Conservation (phyloP, 1,140 invertebrate genomes). For the Rhynchophorus ferrugineus region DNA sequence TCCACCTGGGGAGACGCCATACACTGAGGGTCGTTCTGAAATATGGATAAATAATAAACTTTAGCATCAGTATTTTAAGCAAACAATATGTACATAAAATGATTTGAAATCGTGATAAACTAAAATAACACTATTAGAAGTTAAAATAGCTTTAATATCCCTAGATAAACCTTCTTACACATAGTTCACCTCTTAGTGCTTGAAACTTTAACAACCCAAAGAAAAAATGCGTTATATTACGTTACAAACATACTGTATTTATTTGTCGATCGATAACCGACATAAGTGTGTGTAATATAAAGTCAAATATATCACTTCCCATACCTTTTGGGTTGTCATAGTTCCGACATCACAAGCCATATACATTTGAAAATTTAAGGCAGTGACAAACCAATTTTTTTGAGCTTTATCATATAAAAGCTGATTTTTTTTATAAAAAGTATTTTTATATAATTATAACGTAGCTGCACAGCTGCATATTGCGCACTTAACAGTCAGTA, state of each 20-base stretch:
- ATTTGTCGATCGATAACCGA: no score
- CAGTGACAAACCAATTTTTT: slow-evolving; percentile 24
- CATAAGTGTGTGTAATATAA: no score
- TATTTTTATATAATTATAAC: no score
- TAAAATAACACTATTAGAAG: slow-evolving; percentile 11
- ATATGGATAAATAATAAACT: background rate
- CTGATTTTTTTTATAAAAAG: no score
- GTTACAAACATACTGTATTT: no score
- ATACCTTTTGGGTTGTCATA: no score
- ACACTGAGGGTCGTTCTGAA: no score
- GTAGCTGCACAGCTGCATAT: no score
- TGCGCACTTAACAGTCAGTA: no score
- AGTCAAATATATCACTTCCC: no score
- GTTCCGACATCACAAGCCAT: background rate
- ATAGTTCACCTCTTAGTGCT: background rate
- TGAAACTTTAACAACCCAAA: background rate
- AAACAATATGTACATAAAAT: slow-evolving; percentile 25
- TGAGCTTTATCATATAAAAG: background rate
- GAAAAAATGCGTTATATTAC: no score
- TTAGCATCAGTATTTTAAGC: slow-evolving; percentile 8
- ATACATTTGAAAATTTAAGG: slow-evolving; percentile 12
- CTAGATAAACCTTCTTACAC: background rate
- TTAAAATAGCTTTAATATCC: slow-evolving; percentile 1
- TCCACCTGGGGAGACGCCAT: no score
- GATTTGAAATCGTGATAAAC: slow-evolving; percentile 2